phyloP scores from a whole-genome alignment of 2,888 invertebrate species.

The Aproaerema taeniolella region DNA sequence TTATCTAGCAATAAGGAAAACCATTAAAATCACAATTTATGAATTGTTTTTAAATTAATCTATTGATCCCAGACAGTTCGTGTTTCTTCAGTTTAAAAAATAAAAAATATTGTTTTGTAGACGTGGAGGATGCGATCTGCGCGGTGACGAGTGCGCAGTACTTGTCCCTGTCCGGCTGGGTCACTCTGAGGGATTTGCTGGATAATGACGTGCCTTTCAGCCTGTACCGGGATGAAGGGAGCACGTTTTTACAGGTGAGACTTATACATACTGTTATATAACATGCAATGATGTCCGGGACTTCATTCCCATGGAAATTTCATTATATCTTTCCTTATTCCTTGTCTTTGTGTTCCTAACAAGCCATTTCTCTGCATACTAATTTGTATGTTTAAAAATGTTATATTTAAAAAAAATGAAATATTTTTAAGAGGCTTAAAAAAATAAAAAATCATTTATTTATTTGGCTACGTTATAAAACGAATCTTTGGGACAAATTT shows the following conservation, averaged over 20 bases:
- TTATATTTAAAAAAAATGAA: no score
- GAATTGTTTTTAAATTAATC: slow-evolving; percentile 2
- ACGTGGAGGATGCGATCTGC: slow-evolving; percentile 86
- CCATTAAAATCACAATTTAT: background rate
- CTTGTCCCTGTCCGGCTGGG: slow-evolving; percentile 87
- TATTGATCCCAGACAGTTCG: no score
- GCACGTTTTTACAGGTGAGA: slow-evolving; percentile 81
- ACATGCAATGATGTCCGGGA: background rate
- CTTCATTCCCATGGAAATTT: background rate
- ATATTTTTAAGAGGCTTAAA: no score
- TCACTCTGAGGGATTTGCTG: slow-evolving; percentile 84
- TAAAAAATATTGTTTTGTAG: slow-evolving; percentile 59
- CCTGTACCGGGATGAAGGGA: slow-evolving; percentile 87
- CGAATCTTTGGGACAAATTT: no score
- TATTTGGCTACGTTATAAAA: no score
- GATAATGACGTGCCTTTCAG: slow-evolving; percentile 88
- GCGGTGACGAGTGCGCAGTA: slow-evolving; percentile 91
- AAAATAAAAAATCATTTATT: no score
- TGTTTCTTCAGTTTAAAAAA: background rate
- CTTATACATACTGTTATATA: no score
- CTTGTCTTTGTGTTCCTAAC: no score
- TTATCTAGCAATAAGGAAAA: background rate
- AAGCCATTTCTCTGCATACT: no score
- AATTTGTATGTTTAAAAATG: no score
- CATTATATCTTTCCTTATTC: no score